Percentiles rank a stretch among this genome's conserved stretches.
Conservation (phyloP, 1,140 invertebrate species). For the Portunus trituberculatus region DNA sequence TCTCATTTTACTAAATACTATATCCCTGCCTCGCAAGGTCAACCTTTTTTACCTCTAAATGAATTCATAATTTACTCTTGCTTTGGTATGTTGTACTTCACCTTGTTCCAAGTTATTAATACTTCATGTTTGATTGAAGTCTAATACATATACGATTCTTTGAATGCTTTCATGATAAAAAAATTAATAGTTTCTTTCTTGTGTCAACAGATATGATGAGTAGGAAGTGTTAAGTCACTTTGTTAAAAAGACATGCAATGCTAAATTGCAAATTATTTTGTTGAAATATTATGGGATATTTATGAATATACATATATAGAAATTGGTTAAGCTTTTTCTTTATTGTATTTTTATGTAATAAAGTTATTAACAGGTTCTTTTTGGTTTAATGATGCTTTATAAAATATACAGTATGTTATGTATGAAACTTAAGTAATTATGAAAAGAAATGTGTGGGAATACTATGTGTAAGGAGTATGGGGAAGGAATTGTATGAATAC, state of each 20-base stretch:
- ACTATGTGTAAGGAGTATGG: too few species aligned
- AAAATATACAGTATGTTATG: too few species aligned
- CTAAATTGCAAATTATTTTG: neutral
- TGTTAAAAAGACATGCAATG: neutral
- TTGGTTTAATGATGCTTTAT: neutral
- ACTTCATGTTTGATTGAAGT: neutral
- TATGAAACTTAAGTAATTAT: too few species aligned
- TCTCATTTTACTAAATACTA: neutral
- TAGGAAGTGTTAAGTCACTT: conserved; percentile 23
- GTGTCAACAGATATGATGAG: neutral
- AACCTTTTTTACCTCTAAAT: neutral
- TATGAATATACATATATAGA: conserved; percentile 16
- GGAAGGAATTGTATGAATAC: too few species aligned
- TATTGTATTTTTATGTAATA: conserved; percentile 25
- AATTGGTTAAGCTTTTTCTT: neutral
- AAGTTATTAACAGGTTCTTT: conserved; percentile 7
- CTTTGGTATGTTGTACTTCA: neutral
- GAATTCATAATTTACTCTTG: neutral
- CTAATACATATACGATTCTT: neutral
- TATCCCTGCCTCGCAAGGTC: neutral
- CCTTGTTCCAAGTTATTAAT: neutral
- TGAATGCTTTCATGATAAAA: conserved; percentile 14
- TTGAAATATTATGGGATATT: conserved; percentile 24
- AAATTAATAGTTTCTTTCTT: neutral
- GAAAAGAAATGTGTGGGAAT: too few species aligned